Evolutionary conservation across 2,113 vertebrate genomes (phyloP), one percentile per base, ranked within the genome.

Genomic region (Centropus unirufus): DNA sequence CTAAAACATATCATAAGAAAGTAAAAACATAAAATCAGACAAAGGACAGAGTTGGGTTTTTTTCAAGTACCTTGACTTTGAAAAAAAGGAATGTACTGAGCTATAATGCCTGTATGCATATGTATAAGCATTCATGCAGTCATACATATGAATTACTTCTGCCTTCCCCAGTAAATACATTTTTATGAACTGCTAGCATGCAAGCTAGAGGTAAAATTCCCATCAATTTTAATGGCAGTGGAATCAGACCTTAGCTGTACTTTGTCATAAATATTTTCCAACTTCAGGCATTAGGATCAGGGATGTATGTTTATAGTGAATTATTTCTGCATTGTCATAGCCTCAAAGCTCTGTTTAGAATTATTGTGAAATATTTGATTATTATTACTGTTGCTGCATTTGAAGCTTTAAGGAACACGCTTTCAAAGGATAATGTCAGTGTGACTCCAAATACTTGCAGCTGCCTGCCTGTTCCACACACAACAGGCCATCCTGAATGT

Each of bases 121-220:
- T 61, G 39, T 83, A 70, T 83, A 92, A 77, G 42, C 27, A 51
- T 90, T 81, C 42, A 42, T 58, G 7, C 26, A 81, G 34, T 86
- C 69, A 82, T 82, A 78, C 34, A 75, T 92, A 87, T 61, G 18
- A 94, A 96, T 84, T 84, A 83, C 17, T 93, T 94, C 63, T 93
- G 36, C 80, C 18, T 90, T 90, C 47, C 59, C 40, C 26, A 55
- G 46, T 81, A 89, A 95, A 83, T 63, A 74, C 34, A 72, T 81
- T 94, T 93, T 94, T 83, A 87, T 81, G 68, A 83, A 86, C 61
- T 63, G 47, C 79, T 89, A 5, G 64, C 24, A 20, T 69, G 29
- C 55, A 94, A 92, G 72, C 70, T 69, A 66, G 52, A 32, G 47
- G 42, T 88, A 70, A 84, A 91, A 85, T 72, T 83, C 54, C 40